These are phyloP conservation scores for Spisula subtruncata DNA, from an alignment of 2,888 invertebrate species.

Conservation along the genomic window DNA sequence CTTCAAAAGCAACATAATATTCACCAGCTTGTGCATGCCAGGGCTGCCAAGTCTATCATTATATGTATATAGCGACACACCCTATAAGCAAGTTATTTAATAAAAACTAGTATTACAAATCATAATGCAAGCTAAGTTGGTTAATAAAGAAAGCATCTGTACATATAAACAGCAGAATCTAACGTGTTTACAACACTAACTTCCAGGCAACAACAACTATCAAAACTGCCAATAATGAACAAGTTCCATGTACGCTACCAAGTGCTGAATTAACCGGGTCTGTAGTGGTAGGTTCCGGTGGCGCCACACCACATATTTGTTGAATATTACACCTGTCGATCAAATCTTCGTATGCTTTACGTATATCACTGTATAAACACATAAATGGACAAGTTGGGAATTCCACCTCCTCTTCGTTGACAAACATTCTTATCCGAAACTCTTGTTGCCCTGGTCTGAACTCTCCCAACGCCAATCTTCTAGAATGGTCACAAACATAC, in stretches of 20 bases:
- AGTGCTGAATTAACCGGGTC: neutral
- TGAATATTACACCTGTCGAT: constrained; percentile 67
- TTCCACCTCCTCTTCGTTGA: constrained; percentile 79
- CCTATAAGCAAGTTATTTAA: too few species aligned
- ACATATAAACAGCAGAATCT: too few species aligned
- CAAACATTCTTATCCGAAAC: constrained; percentile 78
- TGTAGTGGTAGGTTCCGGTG: neutral
- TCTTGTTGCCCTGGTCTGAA: neutral
- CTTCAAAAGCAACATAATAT: too few species aligned
- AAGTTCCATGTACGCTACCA: neutral
- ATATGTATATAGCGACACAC: too few species aligned
- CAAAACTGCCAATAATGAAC: neutral
- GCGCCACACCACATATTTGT: constrained; percentile 29
- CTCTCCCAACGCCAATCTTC: constrained; percentile 38
- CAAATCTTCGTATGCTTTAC: constrained; percentile 65
- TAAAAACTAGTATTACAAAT: too few species aligned
- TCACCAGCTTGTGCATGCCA: too few species aligned
- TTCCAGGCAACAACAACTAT: too few species aligned
- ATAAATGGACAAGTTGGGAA: constrained; percentile 78
- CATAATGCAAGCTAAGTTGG: too few species aligned
- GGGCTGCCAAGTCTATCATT: too few species aligned
- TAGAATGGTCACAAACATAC: constrained; percentile 81
- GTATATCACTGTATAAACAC: constrained; percentile 75
- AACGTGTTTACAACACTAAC: too few species aligned
- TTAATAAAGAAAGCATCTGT: too few species aligned